A percentile compares a stretch with the other conserved stretches of the same genome.
These are phyloP conservation scores for Pelodytes ibericus DNA, from an alignment of 2,797 vertebrate species.

Conservation along the genomic window DNA sequence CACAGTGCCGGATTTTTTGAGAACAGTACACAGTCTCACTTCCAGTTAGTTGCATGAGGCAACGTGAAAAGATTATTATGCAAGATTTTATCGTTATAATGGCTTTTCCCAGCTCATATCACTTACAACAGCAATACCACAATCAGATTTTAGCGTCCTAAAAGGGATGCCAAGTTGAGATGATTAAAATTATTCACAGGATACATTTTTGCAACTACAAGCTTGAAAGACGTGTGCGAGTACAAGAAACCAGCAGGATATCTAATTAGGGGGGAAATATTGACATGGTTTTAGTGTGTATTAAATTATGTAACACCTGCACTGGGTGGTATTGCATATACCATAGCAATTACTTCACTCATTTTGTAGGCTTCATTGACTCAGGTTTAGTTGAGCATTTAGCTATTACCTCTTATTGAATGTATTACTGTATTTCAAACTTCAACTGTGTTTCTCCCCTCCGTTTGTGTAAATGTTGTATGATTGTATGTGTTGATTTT, in stretches of 20 bases:
- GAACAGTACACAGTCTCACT: not conserved
- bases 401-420: too few species aligned
- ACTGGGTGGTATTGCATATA: too few species aligned
- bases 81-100: conserved; percentile 7
- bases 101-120: not conserved
- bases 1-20: too few species aligned
- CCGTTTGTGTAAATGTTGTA: too few species aligned
- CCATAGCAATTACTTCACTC: too few species aligned
- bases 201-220: not conserved
- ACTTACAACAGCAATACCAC: not conserved
- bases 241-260: conserved; percentile 1
- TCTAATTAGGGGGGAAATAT: conserved; percentile 8
- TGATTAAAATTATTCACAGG: conserved; percentile 9
- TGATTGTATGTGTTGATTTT: too few species aligned
- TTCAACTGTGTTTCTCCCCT: too few species aligned
- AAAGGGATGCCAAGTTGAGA: not conserved
- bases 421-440: too few species aligned
- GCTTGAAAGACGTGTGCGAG: not conserved
- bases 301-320: too few species aligned
- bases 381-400: too few species aligned
- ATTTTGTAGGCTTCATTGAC: too few species aligned
- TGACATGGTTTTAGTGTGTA: too few species aligned
- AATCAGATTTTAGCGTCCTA: not conserved
- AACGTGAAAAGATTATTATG: not conserved
- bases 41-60: not conserved